Base-by-base conservation (phyloP, 2,888 invertebrate genomes). In the Argyresthia goedartella region DNA sequence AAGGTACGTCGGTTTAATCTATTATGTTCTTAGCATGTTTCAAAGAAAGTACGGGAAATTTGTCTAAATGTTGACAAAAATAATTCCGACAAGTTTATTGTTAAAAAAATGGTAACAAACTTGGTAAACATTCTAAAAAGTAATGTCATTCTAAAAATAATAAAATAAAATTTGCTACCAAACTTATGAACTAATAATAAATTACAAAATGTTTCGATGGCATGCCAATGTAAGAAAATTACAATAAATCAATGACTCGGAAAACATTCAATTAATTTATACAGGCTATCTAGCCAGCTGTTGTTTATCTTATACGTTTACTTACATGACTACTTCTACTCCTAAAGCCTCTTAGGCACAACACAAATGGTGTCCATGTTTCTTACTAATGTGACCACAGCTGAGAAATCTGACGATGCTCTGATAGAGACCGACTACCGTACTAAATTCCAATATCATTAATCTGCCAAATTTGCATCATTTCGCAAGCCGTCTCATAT, bases 1-100 rank as follows among this genome's bases (percentile, higher is more conserved):
- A 96, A 96, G 93, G 96, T 96, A 81, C 89, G 91, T 78, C 8
- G 1, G 33, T 47, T 8, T 25, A 14, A 4, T 10, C 44, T 43
- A 43, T 9, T 1, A 7, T 13, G 8, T 25, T 25, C 25, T 25
- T 4, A 25, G 25, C 25, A 25, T 25, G 25, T 2, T 25, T 25
- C 25, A 25, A 25, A 25, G 2, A 25, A 25, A 25, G 25, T 25
- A 25, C 6, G 6, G 25, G 6, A 25, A n/a, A n/a, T n/a, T n/a
- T n/a, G n/a, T n/a, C n/a, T n/a, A n/a, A n/a, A n/a, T n/a, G n/a
- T n/a, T n/a, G n/a, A n/a, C n/a, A n/a, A 25, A 25, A 25, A 25
- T 25, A 25, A 25, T 25, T 25, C 25, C 25, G 25, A 25, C 25
- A 25, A 25, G 25, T 25, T 25, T 25, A 25, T 25, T 25, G 25